These are phyloP conservation scores for Acanthochromis polyacanthus DNA, from an alignment of 2,113 vertebrate species.

Conservation along the genomic window DNA sequence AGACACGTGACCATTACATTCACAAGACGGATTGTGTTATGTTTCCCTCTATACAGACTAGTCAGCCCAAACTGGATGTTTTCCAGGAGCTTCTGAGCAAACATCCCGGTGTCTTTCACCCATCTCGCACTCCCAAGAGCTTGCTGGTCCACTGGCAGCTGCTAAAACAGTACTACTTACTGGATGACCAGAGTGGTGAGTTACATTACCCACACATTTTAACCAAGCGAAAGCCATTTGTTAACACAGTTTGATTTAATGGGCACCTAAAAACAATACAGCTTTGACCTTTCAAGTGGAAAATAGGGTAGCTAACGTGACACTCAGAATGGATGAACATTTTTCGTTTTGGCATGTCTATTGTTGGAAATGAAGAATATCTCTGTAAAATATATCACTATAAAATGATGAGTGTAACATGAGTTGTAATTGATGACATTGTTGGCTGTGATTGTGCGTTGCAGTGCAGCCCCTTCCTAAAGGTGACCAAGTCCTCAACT, in stretches of 20 bases:
- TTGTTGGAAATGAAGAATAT: neutral
- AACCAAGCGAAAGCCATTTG: neutral
- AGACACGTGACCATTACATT: neutral
- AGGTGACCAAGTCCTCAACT: slow-evolving; percentile 96
- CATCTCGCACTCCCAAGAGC: slow-evolving; percentile 92
- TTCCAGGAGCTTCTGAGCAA: slow-evolving; percentile 95
- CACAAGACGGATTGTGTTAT: neutral
- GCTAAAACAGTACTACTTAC: slow-evolving; percentile 96
- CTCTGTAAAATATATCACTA: neutral
- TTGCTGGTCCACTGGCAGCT: slow-evolving; percentile 97
- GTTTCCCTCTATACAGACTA: slow-evolving; percentile 83
- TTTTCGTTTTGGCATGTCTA: neutral
- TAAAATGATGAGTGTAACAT: neutral
- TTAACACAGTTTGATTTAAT: neutral
- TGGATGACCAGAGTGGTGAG: slow-evolving; percentile 96
- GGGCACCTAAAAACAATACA: neutral
- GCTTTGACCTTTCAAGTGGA: no score
- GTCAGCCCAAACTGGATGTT: slow-evolving; percentile 94
- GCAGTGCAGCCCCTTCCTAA: slow-evolving; percentile 96
- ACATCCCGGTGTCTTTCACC: slow-evolving; percentile 92
- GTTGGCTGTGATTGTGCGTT: slow-evolving; percentile 52
- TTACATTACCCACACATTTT: neutral
- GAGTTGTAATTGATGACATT: neutral
- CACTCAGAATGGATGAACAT: neutral
- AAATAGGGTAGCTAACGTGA: neutral